Base-by-base conservation (phyloP, 2,797 vertebrate genomes). In the Onychomys arenicola region DNA sequence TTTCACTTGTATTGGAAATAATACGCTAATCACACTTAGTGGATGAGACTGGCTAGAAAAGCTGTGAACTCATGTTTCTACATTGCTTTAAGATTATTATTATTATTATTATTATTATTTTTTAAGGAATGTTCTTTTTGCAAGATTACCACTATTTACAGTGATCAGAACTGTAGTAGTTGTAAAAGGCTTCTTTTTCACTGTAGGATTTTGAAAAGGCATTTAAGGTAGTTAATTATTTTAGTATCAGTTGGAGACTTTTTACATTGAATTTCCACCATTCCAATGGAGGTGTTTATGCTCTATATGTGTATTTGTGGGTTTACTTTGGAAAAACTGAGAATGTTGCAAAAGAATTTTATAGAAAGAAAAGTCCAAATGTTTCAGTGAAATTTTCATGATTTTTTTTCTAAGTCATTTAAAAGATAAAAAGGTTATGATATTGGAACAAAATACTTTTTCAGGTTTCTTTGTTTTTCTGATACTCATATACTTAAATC, bases 201-300 rank as follows among this genome's bases (percentile, higher is more conserved):
- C 29, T 78, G 80, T 88, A 76, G 49, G 89, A 93, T 77, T 93
- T 93, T 87, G 96, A 96, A 84, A 93, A 95, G 93, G 57, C 80
- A 71, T 89, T 37, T 37, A 93, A 91, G 37, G 93, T 80, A 93
- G 32, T 97, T 90, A 96, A 83, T 94, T 95, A 96, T 92, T 89
- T 97, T 86, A 96, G 69, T 85, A 55, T 96, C 90, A 92, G 67
- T 81, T 87, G 65, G 75, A 98, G 97, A 98, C 97, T 97, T 97
- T 97, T 94, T 96, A 94, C 89, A 96, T 97, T 81, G 96, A 98
- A 96, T 92, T 98, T 98, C 96, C 6, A 9, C 98, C 90, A 98
- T 95, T 91, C 91, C 83, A 75, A 61, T 67, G 23, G 96, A 78
- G 93, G 43, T 27, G 40, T 96, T 97, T 96, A 84, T 95, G 73